phyloP scores from a whole-genome alignment of 2,888 invertebrate species.

The Dendrolimus pini region DNA sequence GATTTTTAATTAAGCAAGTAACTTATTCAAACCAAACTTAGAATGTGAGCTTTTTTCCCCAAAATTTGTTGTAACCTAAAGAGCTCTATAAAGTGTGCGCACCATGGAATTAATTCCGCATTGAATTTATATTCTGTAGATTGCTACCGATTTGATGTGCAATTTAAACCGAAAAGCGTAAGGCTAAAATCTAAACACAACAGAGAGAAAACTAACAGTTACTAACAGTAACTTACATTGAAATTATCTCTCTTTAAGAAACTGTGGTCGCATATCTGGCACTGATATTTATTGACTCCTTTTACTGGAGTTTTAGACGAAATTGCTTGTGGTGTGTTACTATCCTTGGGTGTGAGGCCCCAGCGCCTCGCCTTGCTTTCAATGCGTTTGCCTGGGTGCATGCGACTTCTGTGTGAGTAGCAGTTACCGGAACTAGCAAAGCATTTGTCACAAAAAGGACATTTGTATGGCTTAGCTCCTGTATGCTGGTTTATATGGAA shows the following conservation, averaged over 20 bases:
- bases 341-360: constrained; percentile 8
- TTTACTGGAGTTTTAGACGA: constrained; percentile 26
- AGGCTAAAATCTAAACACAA: too few species aligned
- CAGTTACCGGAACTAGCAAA: constrained; percentile 85
- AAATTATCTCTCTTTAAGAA: constrained; percentile 54
- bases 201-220: neutral
- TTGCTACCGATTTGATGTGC: too few species aligned
- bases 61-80: too few species aligned
- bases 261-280: constrained; percentile 46
- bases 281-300: constrained; percentile 43
- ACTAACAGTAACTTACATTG: constrained; percentile 49
- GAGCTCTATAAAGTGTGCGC: too few species aligned
- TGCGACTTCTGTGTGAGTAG: constrained; percentile 82
- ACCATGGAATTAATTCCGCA: too few species aligned
- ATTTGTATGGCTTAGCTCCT: constrained; percentile 83
- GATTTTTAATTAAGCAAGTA: too few species aligned
- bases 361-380: constrained; percentile 20
- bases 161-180: too few species aligned
- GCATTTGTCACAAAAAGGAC: constrained; percentile 83
- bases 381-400: constrained; percentile 78
- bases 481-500: constrained; percentile 86
- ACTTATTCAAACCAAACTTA: too few species aligned
- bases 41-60: too few species aligned
- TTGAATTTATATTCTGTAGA: too few species aligned
- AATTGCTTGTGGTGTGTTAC: constrained; percentile 11